phyloP scores from a whole-genome alignment of 2,113 vertebrate species.

The Trinectes maculatus region DNA sequence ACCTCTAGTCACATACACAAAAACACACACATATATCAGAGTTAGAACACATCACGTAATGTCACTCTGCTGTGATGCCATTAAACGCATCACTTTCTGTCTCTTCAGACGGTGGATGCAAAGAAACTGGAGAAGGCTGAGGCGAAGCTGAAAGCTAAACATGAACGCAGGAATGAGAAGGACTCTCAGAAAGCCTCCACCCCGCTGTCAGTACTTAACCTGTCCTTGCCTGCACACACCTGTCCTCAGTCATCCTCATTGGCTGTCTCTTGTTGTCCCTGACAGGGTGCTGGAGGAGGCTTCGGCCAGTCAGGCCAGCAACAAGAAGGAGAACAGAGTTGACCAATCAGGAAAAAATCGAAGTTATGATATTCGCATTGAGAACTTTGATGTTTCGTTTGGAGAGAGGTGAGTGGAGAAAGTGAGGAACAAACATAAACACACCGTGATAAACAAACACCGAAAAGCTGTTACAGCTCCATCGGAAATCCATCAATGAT shows the following conservation, averaged over 20 bases:
- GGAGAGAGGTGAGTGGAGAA: conserved; percentile 87
- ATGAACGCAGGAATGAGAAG: conserved; percentile 90
- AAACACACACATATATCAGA: no score
- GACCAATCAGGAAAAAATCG: conserved; percentile 97
- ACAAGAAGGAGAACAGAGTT: conserved; percentile 92
- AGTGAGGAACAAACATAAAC: neutral
- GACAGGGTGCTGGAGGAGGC: conserved; percentile 94
- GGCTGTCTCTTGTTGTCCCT: neutral
- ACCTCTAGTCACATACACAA: no score
- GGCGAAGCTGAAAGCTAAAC: conserved; percentile 94
- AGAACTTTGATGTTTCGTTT: conserved; percentile 98
- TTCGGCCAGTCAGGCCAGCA: conserved; percentile 96
- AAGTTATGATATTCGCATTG: conserved; percentile 95
- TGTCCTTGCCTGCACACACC: neutral
- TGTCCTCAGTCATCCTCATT: neutral
- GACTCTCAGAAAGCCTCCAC: conserved; percentile 83
- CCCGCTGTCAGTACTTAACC: conserved; percentile 74
- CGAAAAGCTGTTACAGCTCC: no score
- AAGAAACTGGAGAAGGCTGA: conserved; percentile 98
- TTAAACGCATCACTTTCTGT: conserved; percentile 14
- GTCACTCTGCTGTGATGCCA: neutral
- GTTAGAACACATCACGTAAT: neutral
- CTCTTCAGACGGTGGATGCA: conserved; percentile 87
- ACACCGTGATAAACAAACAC: no score
- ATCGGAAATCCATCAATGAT: no score